Percentiles rank a stretch among this genome's conserved stretches.
These are phyloP conservation scores for Fulmarus glacialis DNA, from an alignment of 2,113 vertebrate genomes.

Conservation along the genomic window DNA sequence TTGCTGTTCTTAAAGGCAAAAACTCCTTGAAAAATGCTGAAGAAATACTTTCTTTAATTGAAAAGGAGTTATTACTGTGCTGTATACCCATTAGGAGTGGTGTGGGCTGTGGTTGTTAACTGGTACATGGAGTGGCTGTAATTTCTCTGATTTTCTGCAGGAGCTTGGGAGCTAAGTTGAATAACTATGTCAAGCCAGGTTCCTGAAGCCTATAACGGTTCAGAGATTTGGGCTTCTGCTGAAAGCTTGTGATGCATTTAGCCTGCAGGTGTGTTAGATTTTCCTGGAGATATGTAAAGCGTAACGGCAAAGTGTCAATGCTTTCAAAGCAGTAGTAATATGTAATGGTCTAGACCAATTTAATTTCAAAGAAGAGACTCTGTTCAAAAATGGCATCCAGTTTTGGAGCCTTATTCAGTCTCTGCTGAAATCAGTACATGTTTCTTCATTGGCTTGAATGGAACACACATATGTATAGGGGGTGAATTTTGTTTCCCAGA, in stretches of 20 bases:
- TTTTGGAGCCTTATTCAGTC: background rate
- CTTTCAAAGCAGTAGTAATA: background rate
- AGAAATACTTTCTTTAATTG: background rate
- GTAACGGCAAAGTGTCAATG: background rate
- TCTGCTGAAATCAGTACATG: background rate
- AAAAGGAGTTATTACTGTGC: background rate
- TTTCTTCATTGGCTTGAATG: background rate
- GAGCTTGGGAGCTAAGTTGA: background rate
- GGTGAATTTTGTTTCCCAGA: background rate
- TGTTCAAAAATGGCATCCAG: background rate
- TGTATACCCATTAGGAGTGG: background rate
- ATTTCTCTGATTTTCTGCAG: conserved; percentile 6
- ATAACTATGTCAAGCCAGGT: background rate
- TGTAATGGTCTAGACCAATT: background rate
- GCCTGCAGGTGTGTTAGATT: background rate
- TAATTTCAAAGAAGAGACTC: background rate
- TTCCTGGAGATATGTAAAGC: background rate
- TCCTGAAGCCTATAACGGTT: background rate
- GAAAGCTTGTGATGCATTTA: background rate
- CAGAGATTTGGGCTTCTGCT: background rate
- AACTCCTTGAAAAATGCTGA: background rate
- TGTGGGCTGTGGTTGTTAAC: background rate
- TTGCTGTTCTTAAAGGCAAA: background rate
- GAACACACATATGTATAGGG: background rate
- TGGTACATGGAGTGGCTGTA: background rate